Evolutionary conservation across 2,888 invertebrate genomes (phyloP), one percentile per base, ranked within the genome.

Genomic region (Aphelenchoides bicaudatus): DNA sequence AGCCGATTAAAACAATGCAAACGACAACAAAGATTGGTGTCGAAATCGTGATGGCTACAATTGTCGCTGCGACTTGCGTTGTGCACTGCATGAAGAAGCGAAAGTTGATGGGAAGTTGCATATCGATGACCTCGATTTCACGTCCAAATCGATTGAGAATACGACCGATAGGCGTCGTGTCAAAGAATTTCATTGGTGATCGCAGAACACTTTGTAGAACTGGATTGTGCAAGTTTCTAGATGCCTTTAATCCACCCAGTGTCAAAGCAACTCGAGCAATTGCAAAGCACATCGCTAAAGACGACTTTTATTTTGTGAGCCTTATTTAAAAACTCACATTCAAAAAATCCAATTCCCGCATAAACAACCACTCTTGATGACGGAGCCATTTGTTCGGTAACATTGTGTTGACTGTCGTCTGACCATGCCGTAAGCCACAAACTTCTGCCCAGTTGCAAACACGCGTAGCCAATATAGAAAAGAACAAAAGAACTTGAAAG

Each of bases 351-450:
- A n/a, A n/a, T n/a, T n/a, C n/a, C n/a, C n/a, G n/a, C n/a, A n/a
- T n/a, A n/a, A n/a, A n/a, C n/a, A n/a, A n/a, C n/a, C n/a, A n/a
- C n/a, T n/a, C n/a, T 19, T 10, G 25, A 19, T 10, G 21, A 10
- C 10, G 25, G 21, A 8, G 43, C 10, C 43, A 43, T 43, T 8
- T 21, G 43, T 21, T 6, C 10, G 23, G 43, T 21, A n/a, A 21
- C 43, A n/a, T 43, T 43, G 23, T 61, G 61, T 4, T 61, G 59
- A 34, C 72, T 73, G 59, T 75, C 75, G 52, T 77, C 74, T 19
- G 75, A 76, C 77, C 77, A 77, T 59, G 73, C 72, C 6, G 77
- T 74, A 3, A 77, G 67, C 77, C 77, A 77, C 25, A 77, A 52
- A 51, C 73, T 78, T n/a, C 77, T 58, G 31, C 61, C 63, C 75